Percentiles rank a stretch among this genome's conserved stretches.
These are phyloP conservation scores for Cheilosia vernalis DNA, from an alignment of 2,888 invertebrate genomes.

Conservation along the genomic window DNA sequence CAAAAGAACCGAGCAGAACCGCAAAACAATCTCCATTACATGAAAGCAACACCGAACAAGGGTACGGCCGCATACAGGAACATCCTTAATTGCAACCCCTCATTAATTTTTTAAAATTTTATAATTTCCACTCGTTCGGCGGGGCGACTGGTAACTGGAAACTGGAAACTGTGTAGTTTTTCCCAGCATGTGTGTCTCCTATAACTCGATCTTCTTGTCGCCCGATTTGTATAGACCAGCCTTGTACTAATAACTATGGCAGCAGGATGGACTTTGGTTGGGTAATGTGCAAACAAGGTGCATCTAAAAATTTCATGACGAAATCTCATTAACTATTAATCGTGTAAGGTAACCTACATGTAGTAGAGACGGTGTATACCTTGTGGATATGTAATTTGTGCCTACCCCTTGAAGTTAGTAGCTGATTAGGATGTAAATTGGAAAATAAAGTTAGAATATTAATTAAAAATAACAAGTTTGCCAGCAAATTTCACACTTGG, in stretches of 20 bases:
- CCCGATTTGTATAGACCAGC: neutral
- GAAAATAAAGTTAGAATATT: conserved; percentile 1
- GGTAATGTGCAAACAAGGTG: conserved; percentile 47
- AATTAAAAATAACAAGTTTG: neutral
- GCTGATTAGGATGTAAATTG: conserved; percentile 8
- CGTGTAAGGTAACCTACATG: neutral
- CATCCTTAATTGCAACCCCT: conserved; percentile 71
- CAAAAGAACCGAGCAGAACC: conserved; percentile 19
- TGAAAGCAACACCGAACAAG: conserved; percentile 20
- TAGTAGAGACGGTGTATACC: neutral
- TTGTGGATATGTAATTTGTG: conserved; percentile 4
- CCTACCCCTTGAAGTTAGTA: neutral
- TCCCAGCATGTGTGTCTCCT: conserved; percentile 8
- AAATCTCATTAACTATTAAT: conserved; percentile 72
- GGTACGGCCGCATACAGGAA: conserved; percentile 28
- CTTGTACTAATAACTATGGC: neutral
- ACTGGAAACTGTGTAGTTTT: conserved; percentile 18
- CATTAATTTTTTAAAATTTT: conserved; percentile 75
- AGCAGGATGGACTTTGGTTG: conserved; percentile 27
- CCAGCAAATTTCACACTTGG: neutral
- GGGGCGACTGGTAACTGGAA: neutral
- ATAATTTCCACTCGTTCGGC: conserved; percentile 67
- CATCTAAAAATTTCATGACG: conserved; percentile 62
- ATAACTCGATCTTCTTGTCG: conserved; percentile 30
- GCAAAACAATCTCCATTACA: conserved; percentile 40